phyloP scores from a whole-genome alignment of 2,888 invertebrate genomes.

The Crematogaster levior region DNA sequence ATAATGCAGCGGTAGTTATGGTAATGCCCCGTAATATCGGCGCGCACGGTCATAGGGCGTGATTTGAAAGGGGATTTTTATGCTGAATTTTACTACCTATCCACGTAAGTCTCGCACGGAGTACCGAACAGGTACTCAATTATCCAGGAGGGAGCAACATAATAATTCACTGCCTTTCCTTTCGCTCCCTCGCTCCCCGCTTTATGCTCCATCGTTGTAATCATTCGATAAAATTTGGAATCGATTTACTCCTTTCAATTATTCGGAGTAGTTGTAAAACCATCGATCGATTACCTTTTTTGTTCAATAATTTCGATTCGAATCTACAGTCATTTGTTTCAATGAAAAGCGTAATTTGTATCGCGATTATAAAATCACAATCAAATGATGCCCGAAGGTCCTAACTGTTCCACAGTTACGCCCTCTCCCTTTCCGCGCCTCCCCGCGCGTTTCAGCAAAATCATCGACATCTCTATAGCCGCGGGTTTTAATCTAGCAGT shows the following conservation, averaged over 20 bases:
- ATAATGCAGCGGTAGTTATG: conserved; percentile 72
- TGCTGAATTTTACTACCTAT: conserved; percentile 60
- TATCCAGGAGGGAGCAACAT: conserved; percentile 57
- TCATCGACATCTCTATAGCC: conserved; percentile 40
- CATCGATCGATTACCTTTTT: not conserved
- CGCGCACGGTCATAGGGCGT: conserved; percentile 61
- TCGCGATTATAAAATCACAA: conserved; percentile 3
- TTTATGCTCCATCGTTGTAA: conserved; percentile 29
- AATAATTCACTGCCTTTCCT: conserved; percentile 55
- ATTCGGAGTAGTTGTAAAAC: conserved; percentile 3
- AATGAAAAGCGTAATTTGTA: not conserved
- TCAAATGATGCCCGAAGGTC: conserved; percentile 4
- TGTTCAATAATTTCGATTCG: not conserved
- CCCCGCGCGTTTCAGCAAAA: not conserved
- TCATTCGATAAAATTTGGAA: conserved; percentile 28
- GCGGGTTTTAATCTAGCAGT: conserved; percentile 57
- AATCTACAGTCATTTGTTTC: not conserved
- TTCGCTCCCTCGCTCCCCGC: not conserved
- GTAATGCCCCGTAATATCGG: conserved; percentile 70
- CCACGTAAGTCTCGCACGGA: conserved; percentile 59
- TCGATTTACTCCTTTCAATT: conserved; percentile 24
- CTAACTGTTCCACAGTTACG: conserved; percentile 6
- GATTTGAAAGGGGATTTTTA: conserved; percentile 66
- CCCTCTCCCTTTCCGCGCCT: not conserved
- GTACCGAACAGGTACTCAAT: conserved; percentile 41